These are phyloP conservation scores for Aplocera efformata DNA, from an alignment of 2,888 invertebrate species.

Conservation along the genomic window DNA sequence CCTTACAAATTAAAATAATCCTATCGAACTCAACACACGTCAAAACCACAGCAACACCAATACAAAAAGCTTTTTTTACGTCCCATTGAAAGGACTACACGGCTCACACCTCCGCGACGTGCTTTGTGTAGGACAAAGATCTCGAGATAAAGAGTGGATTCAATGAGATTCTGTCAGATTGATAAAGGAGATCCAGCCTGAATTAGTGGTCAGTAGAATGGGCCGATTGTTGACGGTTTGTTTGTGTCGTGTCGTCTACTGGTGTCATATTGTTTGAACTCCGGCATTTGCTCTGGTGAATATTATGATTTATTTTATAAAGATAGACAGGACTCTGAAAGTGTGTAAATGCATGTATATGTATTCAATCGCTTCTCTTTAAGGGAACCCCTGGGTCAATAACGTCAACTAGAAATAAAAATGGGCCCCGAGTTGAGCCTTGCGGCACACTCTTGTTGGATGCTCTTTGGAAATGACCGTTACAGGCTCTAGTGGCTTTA, in stretches of 20 bases:
- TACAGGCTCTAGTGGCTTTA: too few relatives aligned
- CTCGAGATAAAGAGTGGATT: conserved; percentile 39
- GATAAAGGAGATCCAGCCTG: conserved; percentile 27
- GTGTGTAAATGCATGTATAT: too few relatives aligned
- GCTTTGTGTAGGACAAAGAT: conserved; percentile 44
- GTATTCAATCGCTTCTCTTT: too few relatives aligned
- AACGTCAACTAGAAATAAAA: too few relatives aligned
- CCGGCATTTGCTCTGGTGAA: neutral
- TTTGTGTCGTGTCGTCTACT: conserved; percentile 9
- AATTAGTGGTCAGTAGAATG: conserved; percentile 23
- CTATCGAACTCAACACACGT: conserved; percentile 28
- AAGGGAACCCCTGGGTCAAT: too few relatives aligned
- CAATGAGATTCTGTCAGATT: conserved; percentile 31
- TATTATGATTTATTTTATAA: too few relatives aligned
- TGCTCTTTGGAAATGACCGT: too few relatives aligned
- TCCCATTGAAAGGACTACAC: conserved; percentile 25
- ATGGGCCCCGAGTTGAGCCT: too few relatives aligned
- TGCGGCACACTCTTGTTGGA: too few relatives aligned
- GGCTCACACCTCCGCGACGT: conserved; percentile 50
- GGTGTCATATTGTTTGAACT: conserved; percentile 10
- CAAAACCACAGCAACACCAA: conserved; percentile 35
- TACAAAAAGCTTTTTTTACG: conserved; percentile 27
- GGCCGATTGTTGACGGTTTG: conserved; percentile 12
- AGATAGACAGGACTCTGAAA: too few relatives aligned
- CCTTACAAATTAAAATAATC: conserved; percentile 28